Percentiles rank a stretch among this genome's conserved stretches.
phyloP scores from a whole-genome alignment of 2,113 vertebrate genomes.

The Ptyas mucosa region DNA sequence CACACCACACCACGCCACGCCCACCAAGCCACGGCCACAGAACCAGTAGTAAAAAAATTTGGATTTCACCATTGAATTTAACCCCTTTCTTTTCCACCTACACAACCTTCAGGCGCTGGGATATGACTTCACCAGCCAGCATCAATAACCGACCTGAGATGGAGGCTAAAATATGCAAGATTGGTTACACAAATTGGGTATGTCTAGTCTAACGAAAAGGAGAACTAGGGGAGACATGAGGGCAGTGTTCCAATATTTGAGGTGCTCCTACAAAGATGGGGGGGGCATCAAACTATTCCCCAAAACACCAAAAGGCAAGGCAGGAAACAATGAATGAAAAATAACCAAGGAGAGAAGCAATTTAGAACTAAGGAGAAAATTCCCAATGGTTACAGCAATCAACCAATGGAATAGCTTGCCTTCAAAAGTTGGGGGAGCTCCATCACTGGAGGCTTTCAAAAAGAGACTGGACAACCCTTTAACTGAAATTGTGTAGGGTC shows the following conservation, averaged over 20 bases:
- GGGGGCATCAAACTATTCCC: background rate
- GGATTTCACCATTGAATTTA: too few relatives aligned
- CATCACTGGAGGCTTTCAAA: background rate
- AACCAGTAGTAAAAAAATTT: too few relatives aligned
- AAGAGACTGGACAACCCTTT: background rate
- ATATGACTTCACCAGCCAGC: background rate
- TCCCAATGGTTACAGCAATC: background rate
- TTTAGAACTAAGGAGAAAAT: background rate
- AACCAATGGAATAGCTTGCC: background rate
- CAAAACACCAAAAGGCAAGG: background rate
- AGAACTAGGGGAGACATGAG: background rate
- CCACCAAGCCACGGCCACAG: too few relatives aligned
- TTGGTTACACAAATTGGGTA: background rate
- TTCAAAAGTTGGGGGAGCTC: background rate
- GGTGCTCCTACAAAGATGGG: background rate
- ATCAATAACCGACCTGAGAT: background rate
- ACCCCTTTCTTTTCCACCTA: background rate
- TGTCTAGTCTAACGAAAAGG: background rate
- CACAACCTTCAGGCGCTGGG: background rate
- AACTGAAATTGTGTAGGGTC: background rate
- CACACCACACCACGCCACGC: too few relatives aligned
- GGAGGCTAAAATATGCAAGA: background rate
- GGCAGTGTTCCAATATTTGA: background rate
- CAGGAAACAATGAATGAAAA: background rate
- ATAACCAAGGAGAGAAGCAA: background rate